Evolutionary conservation across 2,888 invertebrate genomes (phyloP).

Genomic region (Toxonevra muliebris): DNA sequence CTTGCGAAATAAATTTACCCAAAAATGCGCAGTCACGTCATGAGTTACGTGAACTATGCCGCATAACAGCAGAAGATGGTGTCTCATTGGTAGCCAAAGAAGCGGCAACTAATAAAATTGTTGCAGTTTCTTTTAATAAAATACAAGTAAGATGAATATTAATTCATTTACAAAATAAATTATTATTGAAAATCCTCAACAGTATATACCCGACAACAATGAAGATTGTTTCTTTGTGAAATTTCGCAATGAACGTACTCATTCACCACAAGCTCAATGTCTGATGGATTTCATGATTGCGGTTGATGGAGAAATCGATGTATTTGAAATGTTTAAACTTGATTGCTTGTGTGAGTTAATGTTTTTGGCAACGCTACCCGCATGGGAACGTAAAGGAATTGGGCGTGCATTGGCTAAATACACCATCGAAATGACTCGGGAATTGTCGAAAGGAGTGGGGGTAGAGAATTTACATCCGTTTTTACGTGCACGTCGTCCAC

Average conservation of each 20-base stretch:
- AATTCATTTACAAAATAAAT: background rate
- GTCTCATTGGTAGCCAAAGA: slow-evolving; percentile 73
- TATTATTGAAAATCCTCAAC: background rate
- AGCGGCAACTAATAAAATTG: slow-evolving; percentile 68
- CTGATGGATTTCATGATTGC: slow-evolving; percentile 74
- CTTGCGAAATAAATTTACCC: slow-evolving; percentile 68
- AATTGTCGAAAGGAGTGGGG: slow-evolving; percentile 66
- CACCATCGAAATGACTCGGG: slow-evolving; percentile 68
- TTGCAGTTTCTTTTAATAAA: slow-evolving; percentile 74
- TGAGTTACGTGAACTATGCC: slow-evolving; percentile 71
- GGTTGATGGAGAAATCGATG: slow-evolving; percentile 70
- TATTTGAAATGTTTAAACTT: slow-evolving; percentile 71
- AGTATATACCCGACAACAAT: slow-evolving; percentile 51
- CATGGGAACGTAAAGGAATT: slow-evolving; percentile 68
- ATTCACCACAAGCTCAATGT: slow-evolving; percentile 68
- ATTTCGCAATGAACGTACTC: slow-evolving; percentile 65
- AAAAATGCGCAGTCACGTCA: slow-evolving; percentile 68
- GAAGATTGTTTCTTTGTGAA: slow-evolving; percentile 57
- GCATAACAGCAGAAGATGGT: slow-evolving; percentile 72
- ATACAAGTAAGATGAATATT: slow-evolving; percentile 67
- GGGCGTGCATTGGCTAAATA: slow-evolving; percentile 68
- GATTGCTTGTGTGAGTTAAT: slow-evolving; percentile 75
- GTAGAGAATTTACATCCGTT: slow-evolving; percentile 55
- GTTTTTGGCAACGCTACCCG: slow-evolving; percentile 71
- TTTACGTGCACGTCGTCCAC: slow-evolving; percentile 49